A percentile compares a stretch with the other conserved stretches of the same genome.
Conservation (phyloP, 2,888 invertebrate genomes). For the Caenorhabditis angaria region DNA sequence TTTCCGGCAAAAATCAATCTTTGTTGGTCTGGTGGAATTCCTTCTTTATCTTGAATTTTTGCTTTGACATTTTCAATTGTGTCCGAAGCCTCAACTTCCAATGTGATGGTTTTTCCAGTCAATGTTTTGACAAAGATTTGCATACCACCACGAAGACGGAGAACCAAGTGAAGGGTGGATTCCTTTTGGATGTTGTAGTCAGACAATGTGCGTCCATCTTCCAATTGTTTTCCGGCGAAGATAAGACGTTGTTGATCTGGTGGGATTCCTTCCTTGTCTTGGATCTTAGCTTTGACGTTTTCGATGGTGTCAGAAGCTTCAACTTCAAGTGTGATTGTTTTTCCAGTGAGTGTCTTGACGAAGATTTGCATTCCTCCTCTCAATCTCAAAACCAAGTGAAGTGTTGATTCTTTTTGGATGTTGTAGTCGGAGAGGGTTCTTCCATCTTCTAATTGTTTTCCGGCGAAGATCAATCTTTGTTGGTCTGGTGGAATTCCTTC, state of each 20-base stretch:
- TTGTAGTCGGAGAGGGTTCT: slow-evolving; percentile 60
- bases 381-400: slow-evolving; percentile 57
- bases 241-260: slow-evolving; percentile 54
- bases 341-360: slow-evolving; percentile 86
- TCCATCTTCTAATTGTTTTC: slow-evolving; percentile 60
- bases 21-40: slow-evolving; percentile 57
- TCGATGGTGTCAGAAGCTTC: slow-evolving; percentile 58
- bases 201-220: slow-evolving; percentile 55
- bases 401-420: slow-evolving; percentile 63
- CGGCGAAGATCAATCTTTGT: slow-evolving; percentile 54
- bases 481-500: slow-evolving; percentile 57
- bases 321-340: slow-evolving; percentile 79
- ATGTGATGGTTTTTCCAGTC: slow-evolving; percentile 85
- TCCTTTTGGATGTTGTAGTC: slow-evolving; percentile 63
- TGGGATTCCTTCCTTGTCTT: slow-evolving; percentile 58
- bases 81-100: slow-evolving; percentile 53
- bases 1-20: slow-evolving; percentile 73
- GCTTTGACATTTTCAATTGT: slow-evolving; percentile 57
- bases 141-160: slow-evolving; percentile 76
- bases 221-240: slow-evolving; percentile 56
- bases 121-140: slow-evolving; percentile 91
- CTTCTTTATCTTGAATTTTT: slow-evolving; percentile 55
- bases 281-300: slow-evolving; percentile 57
- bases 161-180: slow-evolving; percentile 57
- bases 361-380: slow-evolving; percentile 87